A percentile compares a stretch with the other conserved stretches of the same genome.
These are phyloP conservation scores for Macheiramphus alcinus DNA, from an alignment of 2,113 vertebrate genomes.

Conservation along the genomic window DNA sequence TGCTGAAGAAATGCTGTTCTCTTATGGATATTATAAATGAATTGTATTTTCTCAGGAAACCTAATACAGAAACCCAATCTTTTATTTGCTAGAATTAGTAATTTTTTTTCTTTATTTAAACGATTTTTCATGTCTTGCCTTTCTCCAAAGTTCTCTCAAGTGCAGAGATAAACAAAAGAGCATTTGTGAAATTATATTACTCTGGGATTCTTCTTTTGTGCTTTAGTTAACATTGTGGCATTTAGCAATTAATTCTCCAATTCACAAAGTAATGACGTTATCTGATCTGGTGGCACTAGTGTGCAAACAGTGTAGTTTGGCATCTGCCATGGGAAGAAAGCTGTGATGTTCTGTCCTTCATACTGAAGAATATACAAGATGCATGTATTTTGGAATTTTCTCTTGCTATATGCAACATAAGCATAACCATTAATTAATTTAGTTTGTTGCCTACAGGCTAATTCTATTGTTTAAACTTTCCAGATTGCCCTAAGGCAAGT, in stretches of 20 bases:
- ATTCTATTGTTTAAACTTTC: neutral
- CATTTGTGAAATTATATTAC: neutral
- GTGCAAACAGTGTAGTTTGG: neutral
- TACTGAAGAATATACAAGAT: neutral
- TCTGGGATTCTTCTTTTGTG: neutral
- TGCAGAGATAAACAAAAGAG: neutral
- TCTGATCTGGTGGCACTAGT: neutral
- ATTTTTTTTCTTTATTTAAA: neutral
- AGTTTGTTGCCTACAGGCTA: neutral
- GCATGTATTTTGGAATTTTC: neutral
- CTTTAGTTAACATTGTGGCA: neutral
- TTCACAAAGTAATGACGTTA: neutral
- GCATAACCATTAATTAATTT: neutral
- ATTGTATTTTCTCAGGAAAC: neutral
- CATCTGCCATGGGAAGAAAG: neutral
- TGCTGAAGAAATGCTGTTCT: neutral
- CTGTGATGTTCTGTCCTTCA: neutral
- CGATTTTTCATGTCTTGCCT: neutral
- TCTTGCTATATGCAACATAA: neutral
- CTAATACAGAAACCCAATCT: neutral
- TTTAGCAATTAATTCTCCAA: neutral
- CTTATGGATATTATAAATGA: accelerated
- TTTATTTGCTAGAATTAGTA: neutral
- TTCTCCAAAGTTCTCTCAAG: neutral
- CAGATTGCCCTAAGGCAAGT: neutral